Evolutionary conservation across 2,113 vertebrate species (phyloP).

Genomic region (Chascanopsetta lugubris): DNA sequence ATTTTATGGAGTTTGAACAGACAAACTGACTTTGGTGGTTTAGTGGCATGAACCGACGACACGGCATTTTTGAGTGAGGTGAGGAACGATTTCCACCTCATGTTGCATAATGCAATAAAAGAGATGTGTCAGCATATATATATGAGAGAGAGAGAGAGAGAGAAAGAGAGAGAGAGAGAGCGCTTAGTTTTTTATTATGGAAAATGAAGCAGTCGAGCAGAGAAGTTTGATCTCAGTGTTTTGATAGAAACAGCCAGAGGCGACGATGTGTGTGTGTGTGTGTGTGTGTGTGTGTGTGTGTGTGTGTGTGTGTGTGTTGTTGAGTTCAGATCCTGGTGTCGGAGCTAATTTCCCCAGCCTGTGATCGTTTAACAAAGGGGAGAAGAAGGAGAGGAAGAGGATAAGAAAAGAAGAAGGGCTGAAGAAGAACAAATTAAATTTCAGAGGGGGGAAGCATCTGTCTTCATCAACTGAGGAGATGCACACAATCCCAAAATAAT

Average conservation of each 20-base stretch:
- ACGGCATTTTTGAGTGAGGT: neutral
- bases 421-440: constrained; percentile 33
- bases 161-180: constrained; percentile 14
- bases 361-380: constrained; percentile 56
- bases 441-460: constrained; percentile 41
- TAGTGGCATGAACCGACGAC: too few relatives aligned
- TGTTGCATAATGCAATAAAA: neutral
- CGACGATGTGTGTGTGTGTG: too few relatives aligned
- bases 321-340: constrained; percentile 16
- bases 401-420: constrained; percentile 26
- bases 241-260: neutral
- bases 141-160: neutral
- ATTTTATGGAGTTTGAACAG: too few relatives aligned
- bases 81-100: neutral
- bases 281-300: constrained; percentile 14
- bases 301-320: neutral
- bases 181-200: too few relatives aligned
- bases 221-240: neutral
- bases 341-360: constrained; percentile 68
- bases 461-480: constrained; percentile 58
- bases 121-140: constrained; percentile 6
- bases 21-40: too few relatives aligned
- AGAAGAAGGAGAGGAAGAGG: neutral
- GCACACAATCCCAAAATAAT: constrained; percentile 20
- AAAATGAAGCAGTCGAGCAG: neutral